Conservation (phyloP, 1,140 invertebrate genomes). For the Gerris buenoi region DNA sequence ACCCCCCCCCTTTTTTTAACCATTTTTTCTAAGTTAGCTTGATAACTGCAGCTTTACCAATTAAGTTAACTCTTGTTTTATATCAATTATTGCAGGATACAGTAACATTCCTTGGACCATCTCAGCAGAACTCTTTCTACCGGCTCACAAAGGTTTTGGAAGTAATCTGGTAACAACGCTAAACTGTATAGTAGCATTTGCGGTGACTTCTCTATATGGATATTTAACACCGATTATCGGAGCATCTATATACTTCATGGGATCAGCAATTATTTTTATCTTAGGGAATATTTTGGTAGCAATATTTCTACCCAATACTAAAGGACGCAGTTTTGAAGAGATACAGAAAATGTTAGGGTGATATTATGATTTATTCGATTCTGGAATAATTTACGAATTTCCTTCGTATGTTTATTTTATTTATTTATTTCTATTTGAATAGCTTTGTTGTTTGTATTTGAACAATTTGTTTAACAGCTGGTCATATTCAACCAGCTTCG, state of each 20-base stretch:
- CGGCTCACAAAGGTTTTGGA: neutral
- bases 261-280: neutral
- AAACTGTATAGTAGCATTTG: neutral
- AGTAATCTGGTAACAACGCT: neutral
- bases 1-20: too few relatives aligned
- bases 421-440: too few relatives aligned
- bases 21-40: too few relatives aligned
- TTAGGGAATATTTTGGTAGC: neutral
- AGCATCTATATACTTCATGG: neutral
- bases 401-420: too few relatives aligned
- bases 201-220: neutral
- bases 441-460: too few relatives aligned
- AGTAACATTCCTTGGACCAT: neutral
- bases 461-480: too few relatives aligned
- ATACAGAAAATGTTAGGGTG: too few relatives aligned
- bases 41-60: too few relatives aligned
- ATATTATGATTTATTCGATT: too few relatives aligned
- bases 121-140: neutral
- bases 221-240: neutral
- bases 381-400: too few relatives aligned
- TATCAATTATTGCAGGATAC: neutral
- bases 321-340: neutral
- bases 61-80: too few relatives aligned
- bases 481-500: too few relatives aligned
- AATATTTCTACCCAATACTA: neutral